phyloP scores from a whole-genome alignment of 2,888 invertebrate species.

The Nephrotoma appendiculata region DNA sequence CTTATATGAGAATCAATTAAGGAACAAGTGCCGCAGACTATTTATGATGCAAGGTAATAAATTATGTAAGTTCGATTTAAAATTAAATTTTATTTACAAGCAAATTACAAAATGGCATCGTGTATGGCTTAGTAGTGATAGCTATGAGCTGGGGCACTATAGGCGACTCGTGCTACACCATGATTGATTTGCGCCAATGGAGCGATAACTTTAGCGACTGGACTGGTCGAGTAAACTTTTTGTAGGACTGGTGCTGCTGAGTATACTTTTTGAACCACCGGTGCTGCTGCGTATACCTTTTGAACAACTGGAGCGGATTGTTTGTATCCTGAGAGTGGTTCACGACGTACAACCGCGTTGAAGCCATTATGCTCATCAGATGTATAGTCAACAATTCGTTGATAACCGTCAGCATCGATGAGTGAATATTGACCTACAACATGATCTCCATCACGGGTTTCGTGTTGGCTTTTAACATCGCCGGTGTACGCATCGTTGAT shows the following conservation, averaged over 20 bases:
- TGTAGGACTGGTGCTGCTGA: slow-evolving; percentile 17
- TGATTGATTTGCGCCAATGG: slow-evolving; percentile 4
- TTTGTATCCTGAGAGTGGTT: slow-evolving; percentile 24
- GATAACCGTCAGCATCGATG: slow-evolving; percentile 38
- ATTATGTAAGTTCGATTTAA: background rate
- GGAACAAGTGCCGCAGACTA: background rate
- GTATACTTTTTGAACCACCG: slow-evolving; percentile 8
- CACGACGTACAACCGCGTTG: slow-evolving; percentile 39
- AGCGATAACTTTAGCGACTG: slow-evolving; percentile 7
- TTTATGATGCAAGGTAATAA: background rate
- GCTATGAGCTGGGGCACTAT: background rate
- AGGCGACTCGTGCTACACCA: background rate
- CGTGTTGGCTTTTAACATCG: slow-evolving; percentile 37
- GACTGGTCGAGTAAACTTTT: slow-evolving; percentile 14
- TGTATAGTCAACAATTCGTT: slow-evolving; percentile 38
- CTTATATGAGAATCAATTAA: background rate
- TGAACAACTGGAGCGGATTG: slow-evolving; percentile 26
- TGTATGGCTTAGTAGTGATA: background rate
- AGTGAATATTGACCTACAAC: slow-evolving; percentile 39
- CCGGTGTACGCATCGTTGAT: slow-evolving; percentile 38
- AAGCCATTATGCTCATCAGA: slow-evolving; percentile 39
- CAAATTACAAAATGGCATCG: too few relatives aligned
- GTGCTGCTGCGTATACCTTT: slow-evolving; percentile 11
- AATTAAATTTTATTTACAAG: background rate
- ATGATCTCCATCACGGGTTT: slow-evolving; percentile 37